Evolutionary conservation across 1,140 invertebrate genomes (phyloP).

Genomic region (Pseudoatta argentina): DNA sequence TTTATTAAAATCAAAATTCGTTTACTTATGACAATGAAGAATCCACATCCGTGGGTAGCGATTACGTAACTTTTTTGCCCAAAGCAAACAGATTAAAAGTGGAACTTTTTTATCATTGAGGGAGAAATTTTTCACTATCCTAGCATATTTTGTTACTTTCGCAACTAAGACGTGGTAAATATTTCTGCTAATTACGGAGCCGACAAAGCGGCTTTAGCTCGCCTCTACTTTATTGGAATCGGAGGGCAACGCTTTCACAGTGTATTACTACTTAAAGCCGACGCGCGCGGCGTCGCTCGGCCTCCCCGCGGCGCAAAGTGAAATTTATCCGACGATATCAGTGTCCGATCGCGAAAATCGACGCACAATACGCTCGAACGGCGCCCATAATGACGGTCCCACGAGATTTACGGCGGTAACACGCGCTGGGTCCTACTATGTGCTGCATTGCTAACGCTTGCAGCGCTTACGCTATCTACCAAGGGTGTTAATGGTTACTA

Average conservation of each 20-base stretch:
- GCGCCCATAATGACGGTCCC: slow-evolving; percentile 53
- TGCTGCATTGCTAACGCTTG: slow-evolving; percentile 19
- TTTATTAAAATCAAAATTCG: neutral
- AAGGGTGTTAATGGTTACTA: slow-evolving; percentile 50
- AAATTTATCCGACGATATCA: slow-evolving; percentile 61
- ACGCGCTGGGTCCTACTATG: slow-evolving; percentile 5
- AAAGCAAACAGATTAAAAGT: too few relatives aligned
- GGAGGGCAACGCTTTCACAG: slow-evolving; percentile 60
- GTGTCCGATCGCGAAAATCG: slow-evolving; percentile 57
- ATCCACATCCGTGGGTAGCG: neutral
- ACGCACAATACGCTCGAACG: slow-evolving; percentile 58
- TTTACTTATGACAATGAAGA: neutral
- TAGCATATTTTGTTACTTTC: slow-evolving; percentile 39
- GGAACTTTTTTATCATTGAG: too few relatives aligned
- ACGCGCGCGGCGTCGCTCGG: slow-evolving; percentile 19
- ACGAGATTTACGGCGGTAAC: slow-evolving; percentile 57
- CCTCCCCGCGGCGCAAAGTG: slow-evolving; percentile 60
- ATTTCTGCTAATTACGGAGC: slow-evolving; percentile 55
- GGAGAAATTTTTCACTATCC: neutral
- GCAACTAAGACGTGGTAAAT: slow-evolving; percentile 44
- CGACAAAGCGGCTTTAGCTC: slow-evolving; percentile 51
- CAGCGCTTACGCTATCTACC: slow-evolving; percentile 20
- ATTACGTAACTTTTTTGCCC: too few relatives aligned
- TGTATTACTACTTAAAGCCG: slow-evolving; percentile 49
- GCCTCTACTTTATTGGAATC: slow-evolving; percentile 60